Percentiles rank a stretch among this genome's conserved stretches.
Conservation (phyloP, 2,113 vertebrate species). For the Silurus asotus region DNA sequence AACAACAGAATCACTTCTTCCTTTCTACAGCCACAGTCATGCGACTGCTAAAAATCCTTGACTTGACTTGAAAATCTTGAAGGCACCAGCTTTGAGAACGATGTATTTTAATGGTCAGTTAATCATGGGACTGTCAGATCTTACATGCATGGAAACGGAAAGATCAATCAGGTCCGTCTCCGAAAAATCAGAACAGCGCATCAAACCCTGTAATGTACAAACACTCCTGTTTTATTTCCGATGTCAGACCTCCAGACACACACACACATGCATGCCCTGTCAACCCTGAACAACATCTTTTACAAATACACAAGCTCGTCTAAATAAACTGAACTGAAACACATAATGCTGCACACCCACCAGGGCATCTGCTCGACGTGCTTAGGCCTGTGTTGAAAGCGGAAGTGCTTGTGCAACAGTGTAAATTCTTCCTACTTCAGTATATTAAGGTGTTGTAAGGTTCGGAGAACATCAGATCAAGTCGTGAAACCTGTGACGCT, state of each 20-base stretch:
- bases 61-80: too few relatives aligned
- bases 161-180: not conserved
- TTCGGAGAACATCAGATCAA: not conserved
- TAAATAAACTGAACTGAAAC: not conserved
- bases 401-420: constrained; percentile 27
- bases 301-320: constrained; percentile 5
- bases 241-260: not conserved
- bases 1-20: not conserved
- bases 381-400: not conserved
- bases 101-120: too few relatives aligned
- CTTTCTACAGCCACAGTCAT: constrained; percentile 2
- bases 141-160: not conserved
- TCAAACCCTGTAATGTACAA: not conserved
- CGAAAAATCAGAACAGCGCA: not conserved
- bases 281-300: not conserved
- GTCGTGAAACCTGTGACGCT: not conserved
- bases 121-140: not conserved
- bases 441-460: not conserved
- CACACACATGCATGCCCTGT: not conserved
- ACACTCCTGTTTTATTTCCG: not conserved
- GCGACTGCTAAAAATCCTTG: not conserved
- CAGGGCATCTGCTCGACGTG: constrained; percentile 26
- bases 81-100: not conserved
- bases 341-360: not conserved
- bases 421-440: not conserved